Conservation (phyloP, 30 jellyfish, hydroid and myxozoan species). For the Aurelia coerulea region DNA sequence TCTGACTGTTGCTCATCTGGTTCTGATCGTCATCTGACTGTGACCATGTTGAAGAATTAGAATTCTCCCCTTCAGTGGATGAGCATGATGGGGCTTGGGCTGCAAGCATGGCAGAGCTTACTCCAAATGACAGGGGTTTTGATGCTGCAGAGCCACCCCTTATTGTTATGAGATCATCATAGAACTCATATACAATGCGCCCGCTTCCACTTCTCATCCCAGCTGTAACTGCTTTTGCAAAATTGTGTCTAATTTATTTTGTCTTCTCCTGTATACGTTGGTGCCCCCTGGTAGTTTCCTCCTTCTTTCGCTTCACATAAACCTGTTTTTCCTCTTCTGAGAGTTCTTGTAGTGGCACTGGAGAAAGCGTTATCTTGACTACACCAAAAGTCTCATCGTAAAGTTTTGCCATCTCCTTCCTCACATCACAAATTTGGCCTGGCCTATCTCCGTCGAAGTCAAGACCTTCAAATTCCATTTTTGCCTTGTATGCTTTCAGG, state of each 20-base stretch:
- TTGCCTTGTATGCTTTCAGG: too few species aligned
- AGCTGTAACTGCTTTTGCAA: constrained; percentile 31
- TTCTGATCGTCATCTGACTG: constrained; percentile 43
- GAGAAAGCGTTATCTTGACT: constrained; percentile 7
- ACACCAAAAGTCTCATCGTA: constrained; percentile 28
- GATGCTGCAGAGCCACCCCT: constrained; percentile 46
- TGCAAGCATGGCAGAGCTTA: too few species aligned
- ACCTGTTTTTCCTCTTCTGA: constrained; percentile 10
- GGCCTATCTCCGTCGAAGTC: constrained; percentile 20
- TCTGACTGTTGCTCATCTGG: constrained; percentile 9
- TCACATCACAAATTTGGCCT: constrained; percentile 14
- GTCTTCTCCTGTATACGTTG: neutral
- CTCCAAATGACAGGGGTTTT: constrained; percentile 1
- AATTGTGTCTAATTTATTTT: constrained; percentile 23
- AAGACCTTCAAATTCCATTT: too few species aligned
- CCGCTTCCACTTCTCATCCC: constrained; percentile 36
- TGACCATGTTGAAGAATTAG: too few species aligned
- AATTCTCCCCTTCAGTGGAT: too few species aligned
- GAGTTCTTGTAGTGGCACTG: neutral
- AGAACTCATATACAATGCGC: constrained; percentile 21
- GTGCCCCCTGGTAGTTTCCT: neutral
- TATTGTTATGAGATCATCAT: neutral
- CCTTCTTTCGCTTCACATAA: constrained; percentile 10
- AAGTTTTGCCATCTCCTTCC: neutral
- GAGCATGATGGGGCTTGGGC: too few species aligned